These are phyloP conservation scores for Charina bottae DNA, from an alignment of 2,113 vertebrate species.

Conservation along the genomic window DNA sequence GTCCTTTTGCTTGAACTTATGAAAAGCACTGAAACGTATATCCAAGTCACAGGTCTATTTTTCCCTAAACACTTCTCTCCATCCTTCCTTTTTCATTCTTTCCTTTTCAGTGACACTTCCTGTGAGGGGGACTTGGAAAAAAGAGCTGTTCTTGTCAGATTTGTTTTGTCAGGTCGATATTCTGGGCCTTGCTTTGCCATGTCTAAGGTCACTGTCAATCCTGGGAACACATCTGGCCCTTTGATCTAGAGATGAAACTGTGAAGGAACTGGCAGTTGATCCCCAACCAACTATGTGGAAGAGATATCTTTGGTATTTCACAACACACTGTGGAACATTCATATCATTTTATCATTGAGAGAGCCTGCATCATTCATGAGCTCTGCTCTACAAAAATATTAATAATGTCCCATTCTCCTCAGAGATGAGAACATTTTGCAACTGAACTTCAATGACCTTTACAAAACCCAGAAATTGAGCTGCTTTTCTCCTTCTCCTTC, in stretches of 20 bases:
- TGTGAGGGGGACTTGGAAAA: conserved; percentile 62
- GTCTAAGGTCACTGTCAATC: conserved; percentile 79
- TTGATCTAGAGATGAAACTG: conserved; percentile 73
- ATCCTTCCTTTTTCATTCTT: conserved; percentile 39
- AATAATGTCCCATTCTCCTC: conserved; percentile 67
- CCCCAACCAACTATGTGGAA: conserved; percentile 64
- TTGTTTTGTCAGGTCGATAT: conserved; percentile 73
- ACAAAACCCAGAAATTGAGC: conserved; percentile 66
- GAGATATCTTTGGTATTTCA: conserved; percentile 67
- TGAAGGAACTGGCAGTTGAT: conserved; percentile 73
- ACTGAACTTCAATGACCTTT: conserved; percentile 69
- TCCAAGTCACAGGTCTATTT: conserved; percentile 53
- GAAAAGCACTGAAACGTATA: conserved; percentile 27
- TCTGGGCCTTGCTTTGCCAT: conserved; percentile 73
- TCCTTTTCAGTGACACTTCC: conserved; percentile 66
- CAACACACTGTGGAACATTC: conserved; percentile 62
- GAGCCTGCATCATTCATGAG: conserved; percentile 61
- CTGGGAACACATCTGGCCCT: conserved; percentile 74
- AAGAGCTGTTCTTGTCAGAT: conserved; percentile 70
- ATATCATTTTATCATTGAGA: conserved; percentile 68
- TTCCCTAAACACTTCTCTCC: conserved; percentile 6
- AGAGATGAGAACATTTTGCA: conserved; percentile 64
- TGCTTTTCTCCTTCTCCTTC: conserved; percentile 31
- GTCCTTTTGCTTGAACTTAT: conserved; percentile 19
- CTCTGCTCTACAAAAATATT: conserved; percentile 72